Base-by-base conservation (phyloP, 1,140 invertebrate species). In the Sycophila sp. region DNA sequence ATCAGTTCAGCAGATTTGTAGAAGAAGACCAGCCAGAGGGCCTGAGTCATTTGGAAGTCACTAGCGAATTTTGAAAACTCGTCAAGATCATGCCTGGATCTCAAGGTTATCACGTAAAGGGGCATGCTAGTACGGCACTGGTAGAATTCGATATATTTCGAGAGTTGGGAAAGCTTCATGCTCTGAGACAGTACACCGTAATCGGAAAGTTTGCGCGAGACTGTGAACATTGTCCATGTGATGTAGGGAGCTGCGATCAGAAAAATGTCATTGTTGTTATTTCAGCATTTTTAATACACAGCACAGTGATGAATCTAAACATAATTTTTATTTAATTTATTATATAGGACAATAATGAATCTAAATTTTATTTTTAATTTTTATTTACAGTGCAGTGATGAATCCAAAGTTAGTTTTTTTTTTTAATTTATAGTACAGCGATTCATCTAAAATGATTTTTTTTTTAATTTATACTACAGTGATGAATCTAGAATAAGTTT, bases 31-130 rank as follows among this genome's bases (percentile, higher is more conserved):
- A 69, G 67, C 67, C 67, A 69, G 0, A 60, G 4, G 8, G 53
- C 53, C n/a, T 47, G 4, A 1, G 51, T 58, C 62, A 65, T 71
- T 1, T 19, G 26, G 17, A 59, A 67, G 26, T 60, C 62, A 19
- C 22, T 38, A 4, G 60, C 53, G 8, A 67, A 72, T 19, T 68
- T 58, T 7, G 30, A 34, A 26, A 72, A 72, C 32, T 63, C 42
- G 4, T 55, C 13, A 1, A 69, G 22, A 32, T 69, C 58, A 2
- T 28, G 19, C 7, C 53, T 13, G 7, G 17, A 28, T 19, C 38
- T 19, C 24, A 69, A 26, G 17, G 34, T 53, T 1, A 69, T 38
- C 2, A 60, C 15, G 8, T 69, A 62, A 4, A 69, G 36, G 3
- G 67, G 56, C 11, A 22, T 5, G 6, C n/a, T 30, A 2, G 45